A percentile compares a stretch with the other conserved stretches of the same genome.
phyloP scores from a whole-genome alignment of 2,888 invertebrate species.

The Nezara viridula region DNA sequence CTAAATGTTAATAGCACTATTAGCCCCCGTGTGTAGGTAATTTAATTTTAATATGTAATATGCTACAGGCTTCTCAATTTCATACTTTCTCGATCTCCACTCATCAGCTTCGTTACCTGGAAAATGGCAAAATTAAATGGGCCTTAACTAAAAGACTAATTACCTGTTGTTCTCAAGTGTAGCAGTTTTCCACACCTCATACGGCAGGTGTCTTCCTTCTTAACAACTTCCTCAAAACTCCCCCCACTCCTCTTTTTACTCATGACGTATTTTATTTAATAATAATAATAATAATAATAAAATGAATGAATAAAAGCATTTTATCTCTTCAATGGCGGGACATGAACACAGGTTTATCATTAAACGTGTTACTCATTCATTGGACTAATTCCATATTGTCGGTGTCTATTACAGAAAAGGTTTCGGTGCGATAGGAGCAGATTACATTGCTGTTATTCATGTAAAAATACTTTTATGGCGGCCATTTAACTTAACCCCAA shows the following conservation, averaged over 20 bases:
- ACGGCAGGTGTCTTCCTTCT: background rate
- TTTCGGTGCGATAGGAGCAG: background rate
- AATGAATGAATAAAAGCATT: background rate
- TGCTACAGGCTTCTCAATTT: background rate
- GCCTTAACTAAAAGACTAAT: conserved; percentile 29
- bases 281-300: too few species aligned
- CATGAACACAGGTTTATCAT: background rate
- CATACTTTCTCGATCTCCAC: conserved; percentile 23
- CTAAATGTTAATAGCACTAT: background rate
- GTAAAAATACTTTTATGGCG: conserved; percentile 23
- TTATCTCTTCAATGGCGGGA: background rate
- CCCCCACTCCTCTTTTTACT: too few species aligned
- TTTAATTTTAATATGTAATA: background rate
- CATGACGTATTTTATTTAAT: too few species aligned
- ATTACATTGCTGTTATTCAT: conserved; percentile 34
- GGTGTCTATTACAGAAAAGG: conserved; percentile 28
- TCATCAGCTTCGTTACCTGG: conserved; percentile 8
- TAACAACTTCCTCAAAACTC: background rate
- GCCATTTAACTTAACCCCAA: conserved; percentile 1
- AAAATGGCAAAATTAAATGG: conserved; percentile 30
- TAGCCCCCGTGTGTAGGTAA: background rate
- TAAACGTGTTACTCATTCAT: background rate
- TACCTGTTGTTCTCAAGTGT: background rate
- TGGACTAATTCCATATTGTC: background rate
- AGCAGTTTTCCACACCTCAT: conserved; percentile 22